Evolutionary conservation across 1,140 invertebrate species (phyloP), one percentile per base, ranked within the genome.

Genomic region (Panagrolaimus sp.): DNA sequence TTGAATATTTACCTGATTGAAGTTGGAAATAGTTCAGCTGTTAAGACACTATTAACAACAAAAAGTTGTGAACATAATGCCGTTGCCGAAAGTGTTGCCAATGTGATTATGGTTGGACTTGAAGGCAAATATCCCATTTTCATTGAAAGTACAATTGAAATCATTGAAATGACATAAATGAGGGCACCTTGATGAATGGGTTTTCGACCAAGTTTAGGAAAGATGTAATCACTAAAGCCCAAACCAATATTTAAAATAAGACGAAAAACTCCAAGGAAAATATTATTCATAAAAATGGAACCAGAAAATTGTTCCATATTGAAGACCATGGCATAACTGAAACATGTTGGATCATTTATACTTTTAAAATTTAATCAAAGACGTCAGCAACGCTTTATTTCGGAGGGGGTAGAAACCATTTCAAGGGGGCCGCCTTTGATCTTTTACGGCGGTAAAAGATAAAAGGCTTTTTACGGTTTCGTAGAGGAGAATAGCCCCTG

Each of bases 231-330:
- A n/a, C 17, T 9, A 15, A 17, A 10, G 4, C 63, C 63, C 8
- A 64, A 12, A 7, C 28, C 17, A 15, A 43, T 9, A 64, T 64
- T 64, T 2, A 64, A 38, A 17, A 64, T 24, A 17, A 32, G 17
- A 9, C 63, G 28, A 43, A 64, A 43, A 1, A 64, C 1, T n/a
- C 63, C 63, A 17, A 64, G 28, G 28, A 43, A 64, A 4, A 43
- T 28, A 9, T 32, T 43, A 17, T 64, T 64, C 28, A 64, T 64
- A 32, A 24, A 64, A 38, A 64, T 64, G 7, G 63, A 43, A 4
- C 63, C 63, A 43, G 63, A 32, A 14, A 64, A 64, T n/a, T 64
- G 28, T 64, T 64, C 63, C 63, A 64, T 43, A 43, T 64, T 64
- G 7, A 64, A 64, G 1, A 43, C 38, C 28, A 64, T 64, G 28